Evolutionary conservation across 2,888 invertebrate species (phyloP).

Genomic region (Pheosia tremula): DNA sequence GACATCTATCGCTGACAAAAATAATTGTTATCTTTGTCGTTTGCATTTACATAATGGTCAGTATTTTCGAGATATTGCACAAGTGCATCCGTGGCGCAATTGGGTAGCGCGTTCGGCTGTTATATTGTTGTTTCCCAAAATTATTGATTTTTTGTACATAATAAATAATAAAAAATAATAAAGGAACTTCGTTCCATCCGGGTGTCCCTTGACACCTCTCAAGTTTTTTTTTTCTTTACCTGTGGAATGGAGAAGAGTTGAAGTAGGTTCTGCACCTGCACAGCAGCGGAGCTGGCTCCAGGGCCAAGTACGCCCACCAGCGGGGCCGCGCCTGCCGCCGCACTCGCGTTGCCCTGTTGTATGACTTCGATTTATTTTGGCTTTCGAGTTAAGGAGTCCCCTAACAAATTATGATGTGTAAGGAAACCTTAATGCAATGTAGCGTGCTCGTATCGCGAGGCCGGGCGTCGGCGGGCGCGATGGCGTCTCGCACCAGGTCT

Average conservation of each 20-base stretch:
- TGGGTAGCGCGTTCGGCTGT: too few species aligned
- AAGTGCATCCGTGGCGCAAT: too few species aligned
- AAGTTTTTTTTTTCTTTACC: too few species aligned
- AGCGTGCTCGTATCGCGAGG: slow-evolving; percentile 5
- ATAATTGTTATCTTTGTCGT: too few species aligned
- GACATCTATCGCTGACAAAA: too few species aligned
- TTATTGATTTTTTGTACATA: too few species aligned
- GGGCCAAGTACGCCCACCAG: slow-evolving; percentile 90
- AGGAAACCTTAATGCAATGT: neutral
- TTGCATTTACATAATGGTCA: too few species aligned
- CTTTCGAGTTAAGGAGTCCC: neutral
- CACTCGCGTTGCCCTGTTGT: neutral
- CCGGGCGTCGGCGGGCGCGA: slow-evolving; percentile 59
- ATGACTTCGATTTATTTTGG: neutral
- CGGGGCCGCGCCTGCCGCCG: slow-evolving; percentile 52
- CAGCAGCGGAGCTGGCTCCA: slow-evolving; percentile 88
- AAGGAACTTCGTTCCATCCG: too few species aligned
- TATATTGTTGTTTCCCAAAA: too few species aligned
- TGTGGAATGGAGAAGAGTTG: slow-evolving; percentile 88
- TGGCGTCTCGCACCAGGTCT: slow-evolving; percentile 89
- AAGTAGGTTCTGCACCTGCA: slow-evolving; percentile 89
- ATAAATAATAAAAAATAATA: too few species aligned
- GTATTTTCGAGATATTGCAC: too few species aligned
- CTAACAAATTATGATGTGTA: neutral
- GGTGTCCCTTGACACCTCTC: too few species aligned